These are phyloP conservation scores for Cirrhinus mrigala DNA, from an alignment of 2,797 vertebrate genomes.

Conservation along the genomic window DNA sequence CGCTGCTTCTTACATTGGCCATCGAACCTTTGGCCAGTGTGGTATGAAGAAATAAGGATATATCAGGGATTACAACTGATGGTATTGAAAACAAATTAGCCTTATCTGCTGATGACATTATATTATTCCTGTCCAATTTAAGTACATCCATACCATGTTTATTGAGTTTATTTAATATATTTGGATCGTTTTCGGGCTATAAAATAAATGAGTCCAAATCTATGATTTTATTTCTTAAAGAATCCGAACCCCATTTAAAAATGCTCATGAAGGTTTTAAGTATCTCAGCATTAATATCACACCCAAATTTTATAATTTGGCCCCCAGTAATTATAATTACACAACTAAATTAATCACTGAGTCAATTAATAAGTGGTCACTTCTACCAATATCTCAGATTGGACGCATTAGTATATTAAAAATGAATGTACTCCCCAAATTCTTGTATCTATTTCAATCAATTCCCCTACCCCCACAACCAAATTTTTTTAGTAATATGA, in stretches of 20 bases:
- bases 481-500: too few relatives aligned
- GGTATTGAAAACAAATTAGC: neutral
- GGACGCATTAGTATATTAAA: neutral
- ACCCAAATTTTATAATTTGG: neutral
- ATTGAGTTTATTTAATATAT: neutral
- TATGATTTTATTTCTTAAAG: conserved; percentile 8
- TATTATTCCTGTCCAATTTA: neutral
- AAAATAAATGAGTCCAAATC: too few relatives aligned
- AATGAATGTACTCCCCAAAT: neutral
- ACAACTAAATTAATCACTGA: too few relatives aligned
- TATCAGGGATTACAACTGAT: neutral
- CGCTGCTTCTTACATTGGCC: neutral
- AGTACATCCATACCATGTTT: neutral
- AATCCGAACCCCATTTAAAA: too few relatives aligned
- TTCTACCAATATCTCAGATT: neutral
- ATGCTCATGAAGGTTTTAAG: too few relatives aligned
- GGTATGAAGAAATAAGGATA: neutral
- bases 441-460: neutral
- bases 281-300: too few relatives aligned
- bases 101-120: neutral
- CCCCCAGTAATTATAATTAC: too few relatives aligned
- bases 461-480: neutral
- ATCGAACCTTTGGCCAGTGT: neutral
- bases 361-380: too few relatives aligned
- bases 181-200: neutral